These are phyloP conservation scores for Danionella cerebrum DNA, from an alignment of 2,113 vertebrate genomes.

Conservation along the genomic window DNA sequence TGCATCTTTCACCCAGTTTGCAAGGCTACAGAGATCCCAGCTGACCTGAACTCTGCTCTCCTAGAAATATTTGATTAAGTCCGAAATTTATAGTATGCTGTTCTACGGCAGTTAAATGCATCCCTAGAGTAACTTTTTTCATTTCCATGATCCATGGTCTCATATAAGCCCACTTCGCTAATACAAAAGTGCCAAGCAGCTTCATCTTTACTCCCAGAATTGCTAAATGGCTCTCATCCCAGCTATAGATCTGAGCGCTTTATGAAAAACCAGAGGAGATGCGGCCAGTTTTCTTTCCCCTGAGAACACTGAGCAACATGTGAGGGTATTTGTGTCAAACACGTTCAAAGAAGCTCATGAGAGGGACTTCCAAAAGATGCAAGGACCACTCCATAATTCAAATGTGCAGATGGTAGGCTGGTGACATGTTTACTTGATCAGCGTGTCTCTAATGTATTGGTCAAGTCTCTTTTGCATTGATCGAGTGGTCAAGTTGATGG, in stretches of 20 bases:
- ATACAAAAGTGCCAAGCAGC: constrained; percentile 43
- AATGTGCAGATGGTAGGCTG: neutral
- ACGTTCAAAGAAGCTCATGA: constrained; percentile 61
- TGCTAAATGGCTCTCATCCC: constrained; percentile 37
- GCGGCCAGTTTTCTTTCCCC: constrained; percentile 2
- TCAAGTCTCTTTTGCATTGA: neutral
- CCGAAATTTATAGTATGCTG: constrained; percentile 36
- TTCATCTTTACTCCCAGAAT: constrained; percentile 25
- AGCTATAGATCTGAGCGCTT: constrained; percentile 28
- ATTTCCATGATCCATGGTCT: constrained; percentile 36
- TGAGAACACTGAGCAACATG: constrained; percentile 15
- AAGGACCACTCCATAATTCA: constrained; percentile 11
- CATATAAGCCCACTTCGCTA: constrained; percentile 55
- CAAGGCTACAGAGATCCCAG: neutral
- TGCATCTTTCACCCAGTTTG: neutral
- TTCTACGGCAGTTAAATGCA: constrained; percentile 39
- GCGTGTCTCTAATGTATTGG: neutral
- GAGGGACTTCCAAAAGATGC: constrained; percentile 48
- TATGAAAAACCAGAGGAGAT: constrained; percentile 10
- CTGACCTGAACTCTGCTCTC: constrained; percentile 24
- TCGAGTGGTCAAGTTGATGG: neutral
- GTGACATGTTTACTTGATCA: constrained; percentile 23
- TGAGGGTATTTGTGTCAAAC: constrained; percentile 28
- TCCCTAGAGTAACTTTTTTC: constrained; percentile 41
- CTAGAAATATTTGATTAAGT: constrained; percentile 48